Percentiles rank a stretch among this genome's conserved stretches.
phyloP scores from a whole-genome alignment of 2,113 vertebrate species.

The Dromiciops gliroides region DNA sequence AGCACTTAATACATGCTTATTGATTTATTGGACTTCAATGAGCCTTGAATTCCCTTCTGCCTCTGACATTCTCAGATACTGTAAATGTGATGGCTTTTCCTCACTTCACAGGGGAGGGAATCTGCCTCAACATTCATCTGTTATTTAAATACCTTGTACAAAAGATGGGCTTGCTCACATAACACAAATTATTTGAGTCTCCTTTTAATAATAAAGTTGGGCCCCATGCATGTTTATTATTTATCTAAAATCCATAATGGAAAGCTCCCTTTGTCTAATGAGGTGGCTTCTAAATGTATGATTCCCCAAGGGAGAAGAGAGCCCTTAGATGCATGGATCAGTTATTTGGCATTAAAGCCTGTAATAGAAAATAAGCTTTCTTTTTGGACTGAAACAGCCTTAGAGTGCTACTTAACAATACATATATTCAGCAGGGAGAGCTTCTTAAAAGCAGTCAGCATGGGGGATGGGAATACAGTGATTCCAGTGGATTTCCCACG shows the following conservation, averaged over 20 bases:
- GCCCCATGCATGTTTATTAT: background rate
- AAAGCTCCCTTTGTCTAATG: background rate
- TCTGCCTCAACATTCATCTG: background rate
- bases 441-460: background rate
- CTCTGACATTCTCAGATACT: background rate
- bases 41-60: background rate
- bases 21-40: background rate
- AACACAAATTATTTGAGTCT: background rate
- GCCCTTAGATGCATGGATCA: background rate
- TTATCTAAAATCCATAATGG: background rate
- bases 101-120: background rate
- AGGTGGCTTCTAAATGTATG: background rate
- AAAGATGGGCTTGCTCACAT: background rate
- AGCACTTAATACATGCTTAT: background rate
- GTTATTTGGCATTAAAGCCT: background rate
- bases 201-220: background rate
- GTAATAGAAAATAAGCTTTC: background rate
- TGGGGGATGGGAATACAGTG: background rate
- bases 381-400: background rate
- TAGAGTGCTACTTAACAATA: background rate
- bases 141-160: background rate
- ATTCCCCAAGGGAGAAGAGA: background rate
- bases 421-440: slow-evolving; percentile 1
- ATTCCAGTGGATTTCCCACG: background rate
- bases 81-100: background rate